A percentile compares a stretch with the other conserved stretches of the same genome.
phyloP scores from a whole-genome alignment of 1,140 invertebrate genomes.

The Probaryconus sp. region DNA sequence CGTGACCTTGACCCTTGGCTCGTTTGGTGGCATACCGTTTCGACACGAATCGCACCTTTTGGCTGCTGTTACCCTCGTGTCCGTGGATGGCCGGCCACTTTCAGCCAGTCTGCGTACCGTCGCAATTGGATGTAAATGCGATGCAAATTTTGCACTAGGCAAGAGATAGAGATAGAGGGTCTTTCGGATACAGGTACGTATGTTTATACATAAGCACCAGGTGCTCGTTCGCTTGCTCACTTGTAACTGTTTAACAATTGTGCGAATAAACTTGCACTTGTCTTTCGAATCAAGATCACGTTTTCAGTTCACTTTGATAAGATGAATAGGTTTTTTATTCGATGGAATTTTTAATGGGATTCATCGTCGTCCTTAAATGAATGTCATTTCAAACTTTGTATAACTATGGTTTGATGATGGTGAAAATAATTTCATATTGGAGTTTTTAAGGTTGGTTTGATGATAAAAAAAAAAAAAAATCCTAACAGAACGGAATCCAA shows the following conservation, averaged over 20 bases:
- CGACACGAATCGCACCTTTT: constrained; percentile 37
- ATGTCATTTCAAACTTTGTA: too few relatives aligned
- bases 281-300: constrained; percentile 9
- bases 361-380: too few relatives aligned
- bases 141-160: constrained; percentile 61
- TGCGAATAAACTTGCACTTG: constrained; percentile 13
- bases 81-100: constrained; percentile 21
- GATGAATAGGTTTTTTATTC: too few relatives aligned
- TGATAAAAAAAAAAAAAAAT: too few relatives aligned
- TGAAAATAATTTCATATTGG: too few relatives aligned
- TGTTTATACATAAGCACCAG: constrained; percentile 35
- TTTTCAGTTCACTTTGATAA: background rate
- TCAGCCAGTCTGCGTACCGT: constrained; percentile 21
- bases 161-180: constrained; percentile 47
- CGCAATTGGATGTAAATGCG: constrained; percentile 63
- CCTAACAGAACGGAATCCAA: constrained; percentile 58
- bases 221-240: constrained; percentile 12
- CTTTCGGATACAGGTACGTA: constrained; percentile 36
- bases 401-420: too few relatives aligned
- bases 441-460: too few relatives aligned
- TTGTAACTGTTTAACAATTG: constrained; percentile 18
- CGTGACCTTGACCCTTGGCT: constrained; percentile 39
- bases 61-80: constrained; percentile 28
- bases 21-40: constrained; percentile 10
- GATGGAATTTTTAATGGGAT: too few relatives aligned